phyloP scores from a whole-genome alignment of 2,888 invertebrate genomes.

The Mycogona germanica region DNA sequence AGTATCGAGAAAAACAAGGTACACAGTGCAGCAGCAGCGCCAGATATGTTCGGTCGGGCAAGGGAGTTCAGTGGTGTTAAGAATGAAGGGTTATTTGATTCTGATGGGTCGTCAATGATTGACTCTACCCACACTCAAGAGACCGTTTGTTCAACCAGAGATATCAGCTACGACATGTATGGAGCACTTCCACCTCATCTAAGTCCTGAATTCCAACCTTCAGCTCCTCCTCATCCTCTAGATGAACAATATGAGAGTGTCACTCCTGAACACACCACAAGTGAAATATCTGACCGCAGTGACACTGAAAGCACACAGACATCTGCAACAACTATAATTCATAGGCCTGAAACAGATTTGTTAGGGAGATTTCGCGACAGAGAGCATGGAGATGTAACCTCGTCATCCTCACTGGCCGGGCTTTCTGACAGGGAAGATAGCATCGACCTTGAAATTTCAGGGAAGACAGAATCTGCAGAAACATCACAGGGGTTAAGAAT shows the following conservation, averaged over 20 bases:
- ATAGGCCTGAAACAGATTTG: constrained; percentile 1
- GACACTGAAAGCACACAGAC: constrained; percentile 19
- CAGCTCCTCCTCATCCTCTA: constrained; percentile 4
- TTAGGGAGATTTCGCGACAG: background rate
- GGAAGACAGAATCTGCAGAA: constrained; percentile 1
- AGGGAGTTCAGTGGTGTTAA: too few relatives aligned
- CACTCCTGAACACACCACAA: background rate
- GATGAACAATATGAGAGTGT: background rate
- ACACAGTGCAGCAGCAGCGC: too few relatives aligned
- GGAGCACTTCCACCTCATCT: background rate
- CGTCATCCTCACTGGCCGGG: constrained; percentile 9
- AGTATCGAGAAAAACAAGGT: too few relatives aligned
- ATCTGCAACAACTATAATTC: constrained; percentile 13
- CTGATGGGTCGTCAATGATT: too few relatives aligned
- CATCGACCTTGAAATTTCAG: constrained; percentile 10
- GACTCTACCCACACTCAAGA: too few relatives aligned
- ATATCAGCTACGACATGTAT: background rate
- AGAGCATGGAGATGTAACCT: constrained; percentile 1
- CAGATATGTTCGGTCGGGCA: background rate
- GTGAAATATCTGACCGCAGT: constrained; percentile 16
- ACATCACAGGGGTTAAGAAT: background rate
- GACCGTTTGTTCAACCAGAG: too few relatives aligned
- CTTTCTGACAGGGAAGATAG: constrained; percentile 17
- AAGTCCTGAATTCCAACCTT: background rate
- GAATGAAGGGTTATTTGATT: too few relatives aligned